These are phyloP conservation scores for Nymphalis urticae DNA, from an alignment of 2,888 invertebrate genomes.

Conservation along the genomic window DNA sequence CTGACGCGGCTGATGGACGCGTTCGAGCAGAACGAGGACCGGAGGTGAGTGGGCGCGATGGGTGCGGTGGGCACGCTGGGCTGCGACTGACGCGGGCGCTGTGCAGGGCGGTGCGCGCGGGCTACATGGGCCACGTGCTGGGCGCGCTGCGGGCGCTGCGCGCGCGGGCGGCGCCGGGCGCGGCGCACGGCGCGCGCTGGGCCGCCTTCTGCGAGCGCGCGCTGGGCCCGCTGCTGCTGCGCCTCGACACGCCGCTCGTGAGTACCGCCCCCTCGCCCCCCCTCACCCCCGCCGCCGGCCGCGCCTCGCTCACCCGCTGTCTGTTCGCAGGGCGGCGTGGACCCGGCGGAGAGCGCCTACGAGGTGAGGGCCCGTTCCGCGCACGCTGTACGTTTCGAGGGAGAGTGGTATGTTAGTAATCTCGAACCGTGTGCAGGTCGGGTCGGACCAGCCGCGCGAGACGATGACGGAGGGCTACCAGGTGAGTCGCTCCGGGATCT, in stretches of 20 bases:
- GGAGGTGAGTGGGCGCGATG: conserved; percentile 84
- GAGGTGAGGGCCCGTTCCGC: too few relatives aligned
- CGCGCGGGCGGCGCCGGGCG: conserved; percentile 35
- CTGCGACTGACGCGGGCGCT: not conserved
- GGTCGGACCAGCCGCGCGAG: conserved; percentile 49
- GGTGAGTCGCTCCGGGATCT: conserved; percentile 45
- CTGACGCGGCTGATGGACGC: conserved; percentile 90
- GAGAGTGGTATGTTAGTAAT: conserved; percentile 34
- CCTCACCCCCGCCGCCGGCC: not conserved
- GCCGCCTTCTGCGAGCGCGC: conserved; percentile 45
- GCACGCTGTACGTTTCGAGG: conserved; percentile 63
- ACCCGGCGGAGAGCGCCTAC: conserved; percentile 65
- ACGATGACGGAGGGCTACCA: conserved; percentile 50
- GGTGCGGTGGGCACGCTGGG: not conserved
- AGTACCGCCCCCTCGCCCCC: conserved; percentile 29
- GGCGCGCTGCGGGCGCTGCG: conserved; percentile 38
- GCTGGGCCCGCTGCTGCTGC: conserved; percentile 50
- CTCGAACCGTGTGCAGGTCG: not conserved
- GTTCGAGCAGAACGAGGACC: conserved; percentile 89
- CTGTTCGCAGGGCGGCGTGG: conserved; percentile 62
- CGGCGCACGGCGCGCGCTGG: conserved; percentile 47
- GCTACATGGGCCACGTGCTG: conserved; percentile 45
- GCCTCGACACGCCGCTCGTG: conserved; percentile 62
- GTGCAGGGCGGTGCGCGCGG: conserved; percentile 40
- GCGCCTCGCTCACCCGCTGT: conserved; percentile 55